Evolutionary conservation across 2,797 vertebrate genomes (phyloP).

Genomic region (Thunnus albacares): DNA sequence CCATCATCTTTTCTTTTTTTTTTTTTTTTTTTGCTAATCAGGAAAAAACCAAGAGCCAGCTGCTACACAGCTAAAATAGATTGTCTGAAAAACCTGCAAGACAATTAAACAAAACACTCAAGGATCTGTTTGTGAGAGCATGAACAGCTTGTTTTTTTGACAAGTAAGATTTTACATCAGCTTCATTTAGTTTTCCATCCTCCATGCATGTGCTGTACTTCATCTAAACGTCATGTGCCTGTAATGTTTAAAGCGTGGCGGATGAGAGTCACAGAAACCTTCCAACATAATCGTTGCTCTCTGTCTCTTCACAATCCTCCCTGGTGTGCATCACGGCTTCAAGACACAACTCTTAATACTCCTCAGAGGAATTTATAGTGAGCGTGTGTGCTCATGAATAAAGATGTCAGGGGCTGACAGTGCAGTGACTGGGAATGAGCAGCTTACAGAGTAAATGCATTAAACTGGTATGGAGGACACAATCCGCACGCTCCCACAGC

Average conservation of each 20-base stretch:
- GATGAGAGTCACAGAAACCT: conserved; percentile 52
- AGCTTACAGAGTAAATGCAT: conserved; percentile 83
- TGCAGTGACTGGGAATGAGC: conserved; percentile 78
- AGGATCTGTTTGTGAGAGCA: conserved; percentile 37
- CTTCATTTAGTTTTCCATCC: conserved; percentile 46
- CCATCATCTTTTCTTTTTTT: conserved; percentile 36
- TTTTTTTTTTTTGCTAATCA: conserved; percentile 55
- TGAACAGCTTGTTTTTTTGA: conserved; percentile 44
- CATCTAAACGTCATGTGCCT: conserved; percentile 37
- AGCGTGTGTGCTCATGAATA: conserved; percentile 83
- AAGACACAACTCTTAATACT: conserved; percentile 81
- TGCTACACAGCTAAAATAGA: conserved; percentile 64
- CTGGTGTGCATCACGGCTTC: conserved; percentile 68
- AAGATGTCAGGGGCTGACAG: conserved; percentile 81
- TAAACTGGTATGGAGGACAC: conserved; percentile 70
- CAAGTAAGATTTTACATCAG: conserved; percentile 50
- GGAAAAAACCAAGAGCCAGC: conserved; percentile 64
- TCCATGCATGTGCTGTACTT: neutral
- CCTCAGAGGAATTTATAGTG: conserved; percentile 77
- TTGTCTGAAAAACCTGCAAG: conserved; percentile 63
- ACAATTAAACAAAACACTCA: conserved; percentile 67
- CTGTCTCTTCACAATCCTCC: conserved; percentile 69
- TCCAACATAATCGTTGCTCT: conserved; percentile 54
- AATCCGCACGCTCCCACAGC: conserved; percentile 57
- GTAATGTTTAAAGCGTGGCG: conserved; percentile 53